These are phyloP conservation scores for Sphyrna mokarran DNA, from an alignment of 2,113 vertebrate genomes.

Conservation along the genomic window DNA sequence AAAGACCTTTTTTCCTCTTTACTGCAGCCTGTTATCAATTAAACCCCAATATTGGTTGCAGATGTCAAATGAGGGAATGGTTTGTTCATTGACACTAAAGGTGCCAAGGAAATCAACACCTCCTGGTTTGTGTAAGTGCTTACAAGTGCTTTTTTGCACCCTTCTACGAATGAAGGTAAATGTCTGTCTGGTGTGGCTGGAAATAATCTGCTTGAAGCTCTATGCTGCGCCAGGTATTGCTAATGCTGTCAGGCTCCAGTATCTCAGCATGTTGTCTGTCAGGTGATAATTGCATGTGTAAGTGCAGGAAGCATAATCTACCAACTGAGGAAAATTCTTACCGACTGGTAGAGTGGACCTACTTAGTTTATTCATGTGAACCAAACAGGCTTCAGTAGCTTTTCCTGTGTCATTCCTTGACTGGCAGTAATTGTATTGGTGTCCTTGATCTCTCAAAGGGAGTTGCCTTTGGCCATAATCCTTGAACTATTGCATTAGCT, in stretches of 20 bases:
- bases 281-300: conserved; percentile 16
- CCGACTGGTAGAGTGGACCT: neutral
- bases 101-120: conserved; percentile 37
- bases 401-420: neutral
- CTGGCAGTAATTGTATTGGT: conserved; percentile 12
- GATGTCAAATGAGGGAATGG: conserved; percentile 28
- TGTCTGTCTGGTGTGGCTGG: neutral
- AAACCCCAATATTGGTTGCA: conserved; percentile 22
- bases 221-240: neutral
- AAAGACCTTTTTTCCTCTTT: neutral
- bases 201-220: conserved; percentile 16
- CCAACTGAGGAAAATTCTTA: conserved; percentile 29
- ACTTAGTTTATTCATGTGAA: conserved; percentile 17
- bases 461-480: conserved; percentile 36
- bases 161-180: neutral
- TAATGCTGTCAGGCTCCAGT: neutral
- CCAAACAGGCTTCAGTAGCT: conserved; percentile 1
- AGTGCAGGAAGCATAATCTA: conserved; percentile 26
- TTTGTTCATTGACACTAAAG: conserved; percentile 34
- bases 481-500: conserved; percentile 25
- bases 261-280: neutral
- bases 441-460: conserved; percentile 33
- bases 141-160: conserved; percentile 25
- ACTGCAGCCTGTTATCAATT: conserved; percentile 30
- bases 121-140: conserved; percentile 27